Evolutionary conservation across 2,113 vertebrate genomes (phyloP).

Genomic region (Ahaetulla prasina): DNA sequence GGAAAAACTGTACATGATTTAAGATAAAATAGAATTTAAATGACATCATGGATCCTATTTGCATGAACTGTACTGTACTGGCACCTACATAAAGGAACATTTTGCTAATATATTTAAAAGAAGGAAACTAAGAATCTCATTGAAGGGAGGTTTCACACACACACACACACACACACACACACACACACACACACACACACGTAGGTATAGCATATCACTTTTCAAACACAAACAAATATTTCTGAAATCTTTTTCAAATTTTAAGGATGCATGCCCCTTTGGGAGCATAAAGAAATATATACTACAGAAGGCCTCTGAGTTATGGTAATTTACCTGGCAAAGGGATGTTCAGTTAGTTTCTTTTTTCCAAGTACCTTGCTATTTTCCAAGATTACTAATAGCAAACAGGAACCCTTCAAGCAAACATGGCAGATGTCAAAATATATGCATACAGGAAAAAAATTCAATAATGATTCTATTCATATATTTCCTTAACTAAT

Average conservation of each 20-base stretch:
- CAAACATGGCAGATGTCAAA: slow-evolving; percentile 10
- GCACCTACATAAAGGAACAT: neutral
- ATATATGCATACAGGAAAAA: slow-evolving; percentile 23
- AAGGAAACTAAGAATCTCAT: neutral
- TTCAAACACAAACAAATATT: neutral
- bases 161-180: too few species aligned
- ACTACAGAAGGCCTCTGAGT: slow-evolving; percentile 14
- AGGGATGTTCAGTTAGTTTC: neutral
- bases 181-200: too few species aligned
- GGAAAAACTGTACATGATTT: slow-evolving; percentile 45
- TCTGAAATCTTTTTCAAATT: slow-evolving; percentile 6
- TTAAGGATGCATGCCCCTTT: neutral
- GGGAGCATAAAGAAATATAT: slow-evolving; percentile 23
- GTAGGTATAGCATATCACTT: neutral
- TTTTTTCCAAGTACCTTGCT: slow-evolving; percentile 1
- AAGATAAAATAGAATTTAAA: slow-evolving; percentile 42
- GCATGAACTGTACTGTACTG: neutral
- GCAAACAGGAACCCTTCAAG: neutral
- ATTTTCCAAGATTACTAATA: neutral
- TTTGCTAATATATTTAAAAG: neutral
- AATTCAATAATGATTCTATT: neutral
- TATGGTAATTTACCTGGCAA: slow-evolving; percentile 1
- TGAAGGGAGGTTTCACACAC: fast-evolving
- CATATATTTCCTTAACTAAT: neutral
- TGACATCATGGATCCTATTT: slow-evolving; percentile 12